Percentiles rank a stretch among this genome's conserved stretches.
phyloP scores from a whole-genome alignment of 2,888 invertebrate genomes.

The Crepidodera aurea region DNA sequence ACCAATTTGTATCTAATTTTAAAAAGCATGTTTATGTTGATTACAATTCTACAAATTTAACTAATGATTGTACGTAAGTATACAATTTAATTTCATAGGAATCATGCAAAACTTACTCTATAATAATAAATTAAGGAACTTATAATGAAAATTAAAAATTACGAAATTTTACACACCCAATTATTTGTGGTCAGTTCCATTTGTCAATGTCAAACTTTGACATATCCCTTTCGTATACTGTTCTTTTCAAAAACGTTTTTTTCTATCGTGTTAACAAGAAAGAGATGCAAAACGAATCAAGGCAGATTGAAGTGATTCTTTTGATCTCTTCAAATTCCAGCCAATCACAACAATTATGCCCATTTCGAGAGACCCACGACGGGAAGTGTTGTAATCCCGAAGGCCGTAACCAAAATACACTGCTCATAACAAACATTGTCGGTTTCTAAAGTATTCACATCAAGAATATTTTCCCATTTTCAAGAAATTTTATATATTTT shows the following conservation, averaged over 20 bases:
- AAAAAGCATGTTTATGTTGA: neutral
- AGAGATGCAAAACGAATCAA: slow-evolving; percentile 19
- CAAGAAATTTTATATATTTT: too few relatives aligned
- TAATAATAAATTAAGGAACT: slow-evolving; percentile 17
- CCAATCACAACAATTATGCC: slow-evolving; percentile 45
- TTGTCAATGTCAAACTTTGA: slow-evolving; percentile 26
- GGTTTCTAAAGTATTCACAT: too few relatives aligned
- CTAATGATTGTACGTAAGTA: neutral
- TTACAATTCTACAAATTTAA: neutral
- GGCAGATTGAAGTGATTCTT: neutral
- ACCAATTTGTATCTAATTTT: slow-evolving; percentile 3
- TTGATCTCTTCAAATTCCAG: slow-evolving; percentile 13
- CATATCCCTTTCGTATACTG: neutral
- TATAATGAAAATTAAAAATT: slow-evolving; percentile 14
- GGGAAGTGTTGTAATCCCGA: neutral
- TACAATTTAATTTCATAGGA: neutral
- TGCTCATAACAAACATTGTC: neutral
- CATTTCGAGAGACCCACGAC: slow-evolving; percentile 40
- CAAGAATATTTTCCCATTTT: too few relatives aligned
- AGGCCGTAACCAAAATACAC: neutral
- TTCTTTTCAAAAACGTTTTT: slow-evolving; percentile 10
- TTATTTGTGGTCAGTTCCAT: slow-evolving; percentile 34
- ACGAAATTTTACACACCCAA: slow-evolving; percentile 44
- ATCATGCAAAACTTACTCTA: slow-evolving; percentile 15
- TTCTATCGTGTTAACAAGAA: neutral